These are phyloP conservation scores for Metacarcinus magister DNA, from an alignment of 2,888 invertebrate genomes.

Conservation along the genomic window DNA sequence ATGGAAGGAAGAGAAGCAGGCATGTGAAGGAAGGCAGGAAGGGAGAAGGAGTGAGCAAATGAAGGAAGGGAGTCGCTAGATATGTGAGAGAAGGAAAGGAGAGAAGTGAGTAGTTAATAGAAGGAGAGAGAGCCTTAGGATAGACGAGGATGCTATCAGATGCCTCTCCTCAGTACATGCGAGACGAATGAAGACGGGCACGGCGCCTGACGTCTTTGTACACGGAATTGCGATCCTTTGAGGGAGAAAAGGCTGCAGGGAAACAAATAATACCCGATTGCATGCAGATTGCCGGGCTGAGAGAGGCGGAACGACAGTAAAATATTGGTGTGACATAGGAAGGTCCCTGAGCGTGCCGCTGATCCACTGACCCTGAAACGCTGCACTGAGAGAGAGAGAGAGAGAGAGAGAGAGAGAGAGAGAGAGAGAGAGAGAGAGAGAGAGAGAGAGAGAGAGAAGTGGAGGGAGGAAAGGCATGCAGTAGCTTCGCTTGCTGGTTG, in stretches of 20 bases:
- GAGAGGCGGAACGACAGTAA: background rate
- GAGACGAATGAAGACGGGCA: background rate
- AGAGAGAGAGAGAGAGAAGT: background rate
- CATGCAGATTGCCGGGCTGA: background rate
- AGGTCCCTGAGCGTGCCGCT: background rate
- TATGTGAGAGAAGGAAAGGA: background rate
- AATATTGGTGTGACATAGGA: background rate
- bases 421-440: slow-evolving; percentile 1
- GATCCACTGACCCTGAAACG: background rate
- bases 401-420: slow-evolving; percentile 8
- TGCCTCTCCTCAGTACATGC: background rate
- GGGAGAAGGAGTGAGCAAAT: background rate
- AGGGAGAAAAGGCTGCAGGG: background rate
- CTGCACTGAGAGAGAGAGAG: background rate
- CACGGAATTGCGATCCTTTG: background rate
- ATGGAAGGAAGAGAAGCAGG: background rate
- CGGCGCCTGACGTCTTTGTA: background rate
- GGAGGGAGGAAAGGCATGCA: background rate
- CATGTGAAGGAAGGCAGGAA: background rate
- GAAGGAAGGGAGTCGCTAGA: background rate
- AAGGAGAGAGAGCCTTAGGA: background rate
- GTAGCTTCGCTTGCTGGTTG: background rate
- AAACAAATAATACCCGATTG: background rate
- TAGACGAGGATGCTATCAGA: background rate
- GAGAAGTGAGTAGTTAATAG: background rate